phyloP scores from a whole-genome alignment of 92 coral and sea anemone genomes.

The Montipora capitata region DNA sequence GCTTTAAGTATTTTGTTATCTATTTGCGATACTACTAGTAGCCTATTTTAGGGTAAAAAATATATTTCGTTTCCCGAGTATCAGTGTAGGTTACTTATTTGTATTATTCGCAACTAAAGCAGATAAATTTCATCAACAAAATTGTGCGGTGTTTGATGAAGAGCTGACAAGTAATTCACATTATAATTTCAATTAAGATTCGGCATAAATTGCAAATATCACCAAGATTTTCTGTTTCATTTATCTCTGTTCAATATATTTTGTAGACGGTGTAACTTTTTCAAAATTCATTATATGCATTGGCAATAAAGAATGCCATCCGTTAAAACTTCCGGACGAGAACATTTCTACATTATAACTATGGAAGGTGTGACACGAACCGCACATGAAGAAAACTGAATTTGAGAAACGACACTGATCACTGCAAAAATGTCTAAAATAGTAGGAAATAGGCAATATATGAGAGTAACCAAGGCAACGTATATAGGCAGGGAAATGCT shows the following conservation, averaged over 20 bases:
- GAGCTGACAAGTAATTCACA: constrained; percentile 8
- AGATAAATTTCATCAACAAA: constrained; percentile 24
- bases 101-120: background rate
- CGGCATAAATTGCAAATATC: background rate
- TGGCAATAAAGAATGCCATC: background rate
- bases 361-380: background rate
- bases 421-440: no score
- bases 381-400: background rate
- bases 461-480: no score
- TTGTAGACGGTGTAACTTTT: background rate
- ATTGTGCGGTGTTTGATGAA: constrained; percentile 28
- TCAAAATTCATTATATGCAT: background rate
- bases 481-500: no score
- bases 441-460: no score
- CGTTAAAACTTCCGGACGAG: background rate
- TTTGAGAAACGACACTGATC: constrained; percentile 22
- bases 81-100: constrained; percentile 13
- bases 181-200: background rate
- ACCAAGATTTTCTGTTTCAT: no score
- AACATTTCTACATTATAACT: no score
- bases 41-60: background rate
- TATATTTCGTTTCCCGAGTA: background rate
- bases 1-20: background rate
- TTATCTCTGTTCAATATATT: background rate
- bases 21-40: background rate